These are phyloP conservation scores for Drosophila neonasuta DNA, from an alignment of 2,888 invertebrate species.

Conservation along the genomic window DNA sequence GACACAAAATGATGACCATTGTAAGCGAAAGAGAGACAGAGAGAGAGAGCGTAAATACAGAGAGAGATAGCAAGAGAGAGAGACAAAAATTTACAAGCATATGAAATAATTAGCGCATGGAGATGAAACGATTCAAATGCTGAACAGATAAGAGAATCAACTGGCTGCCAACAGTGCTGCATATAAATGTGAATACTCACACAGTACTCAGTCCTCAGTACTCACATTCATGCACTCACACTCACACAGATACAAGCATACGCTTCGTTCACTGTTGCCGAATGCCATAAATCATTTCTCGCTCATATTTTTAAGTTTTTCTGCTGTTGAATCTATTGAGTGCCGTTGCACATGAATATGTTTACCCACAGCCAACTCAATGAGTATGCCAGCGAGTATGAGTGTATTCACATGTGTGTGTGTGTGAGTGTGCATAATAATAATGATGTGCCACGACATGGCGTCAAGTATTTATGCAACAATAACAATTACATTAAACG, in stretches of 20 bases:
- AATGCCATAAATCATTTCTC: conserved; percentile 77
- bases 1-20: conserved; percentile 34
- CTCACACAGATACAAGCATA: conserved; percentile 20
- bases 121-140: conserved; percentile 63
- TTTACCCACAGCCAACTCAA: conserved; percentile 26
- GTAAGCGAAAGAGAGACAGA: conserved; percentile 1
- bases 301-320: conserved; percentile 73
- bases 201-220: conserved; percentile 12
- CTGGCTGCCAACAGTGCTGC: conserved; percentile 15
- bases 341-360: conserved; percentile 56
- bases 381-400: conserved; percentile 12
- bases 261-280: conserved; percentile 32
- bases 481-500: conserved; percentile 71
- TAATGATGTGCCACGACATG: conserved; percentile 74
- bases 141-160: conserved; percentile 49
- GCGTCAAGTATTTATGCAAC: conserved; percentile 71
- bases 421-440: conserved; percentile 45
- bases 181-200: conserved; percentile 24
- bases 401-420: conserved; percentile 12
- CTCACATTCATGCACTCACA: conserved; percentile 25
- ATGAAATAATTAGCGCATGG: conserved; percentile 76
- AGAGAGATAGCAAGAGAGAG: conserved; percentile 43
- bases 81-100: conserved; percentile 53
- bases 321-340: conserved; percentile 54
- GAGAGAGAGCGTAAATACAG: conserved; percentile 7